These are phyloP conservation scores for Stomorhina lunata DNA, from an alignment of 2,888 invertebrate genomes.

Conservation along the genomic window DNA sequence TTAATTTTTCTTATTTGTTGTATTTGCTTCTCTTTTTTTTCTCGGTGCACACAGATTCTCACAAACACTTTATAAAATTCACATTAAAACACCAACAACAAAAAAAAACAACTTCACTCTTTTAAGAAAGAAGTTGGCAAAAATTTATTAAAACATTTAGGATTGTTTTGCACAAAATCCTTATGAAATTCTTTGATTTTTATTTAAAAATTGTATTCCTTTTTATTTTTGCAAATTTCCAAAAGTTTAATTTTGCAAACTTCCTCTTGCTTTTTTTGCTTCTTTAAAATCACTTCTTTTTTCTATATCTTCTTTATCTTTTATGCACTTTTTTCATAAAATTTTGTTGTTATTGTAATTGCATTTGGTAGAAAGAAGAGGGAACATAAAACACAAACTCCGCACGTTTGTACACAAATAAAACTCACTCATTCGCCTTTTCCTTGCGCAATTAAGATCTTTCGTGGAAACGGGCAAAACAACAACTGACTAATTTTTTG, in stretches of 20 bases:
- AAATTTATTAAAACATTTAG: background rate
- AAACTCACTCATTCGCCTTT: background rate
- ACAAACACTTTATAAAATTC: background rate
- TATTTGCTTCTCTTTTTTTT: constrained; percentile 28
- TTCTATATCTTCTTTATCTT: constrained; percentile 31
- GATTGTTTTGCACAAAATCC: constrained; percentile 12
- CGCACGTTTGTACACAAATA: constrained; percentile 21
- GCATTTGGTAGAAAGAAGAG: constrained; percentile 53
- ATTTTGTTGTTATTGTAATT: constrained; percentile 52
- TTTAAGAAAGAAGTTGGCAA: constrained; percentile 20
- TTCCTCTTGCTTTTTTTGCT: constrained; percentile 32
- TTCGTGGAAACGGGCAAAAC: constrained; percentile 53
- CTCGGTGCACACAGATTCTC: constrained; percentile 14
- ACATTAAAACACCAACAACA: constrained; percentile 10
- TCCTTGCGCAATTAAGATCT: background rate
- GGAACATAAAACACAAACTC: constrained; percentile 51
- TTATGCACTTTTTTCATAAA: constrained; percentile 43
- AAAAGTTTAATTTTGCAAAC: constrained; percentile 41
- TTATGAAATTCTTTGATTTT: constrained; percentile 7
- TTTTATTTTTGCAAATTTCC: constrained; percentile 16
- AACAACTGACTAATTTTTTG: constrained; percentile 48
- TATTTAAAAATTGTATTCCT: background rate
- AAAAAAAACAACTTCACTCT: constrained; percentile 9
- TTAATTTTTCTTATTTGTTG: constrained; percentile 18
- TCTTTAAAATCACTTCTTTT: constrained; percentile 33